Evolutionary conservation across 2,888 invertebrate species (phyloP).

Genomic region (Osmoderma eremita): DNA sequence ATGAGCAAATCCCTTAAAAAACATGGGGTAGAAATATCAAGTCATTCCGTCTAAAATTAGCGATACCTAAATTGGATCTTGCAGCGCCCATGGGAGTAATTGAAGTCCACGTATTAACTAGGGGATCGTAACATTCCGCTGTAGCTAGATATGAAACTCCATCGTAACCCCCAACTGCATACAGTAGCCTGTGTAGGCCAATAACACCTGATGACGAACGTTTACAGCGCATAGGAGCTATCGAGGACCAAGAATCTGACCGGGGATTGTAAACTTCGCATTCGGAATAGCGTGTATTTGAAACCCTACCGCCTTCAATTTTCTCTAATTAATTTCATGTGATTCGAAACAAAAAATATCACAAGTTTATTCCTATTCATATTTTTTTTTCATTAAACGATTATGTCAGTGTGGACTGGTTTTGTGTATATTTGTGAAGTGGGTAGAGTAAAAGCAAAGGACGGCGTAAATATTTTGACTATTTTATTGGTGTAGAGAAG

Average conservation of each 20-base stretch:
- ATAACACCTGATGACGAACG: conserved; percentile 79
- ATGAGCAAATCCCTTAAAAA: conserved; percentile 66
- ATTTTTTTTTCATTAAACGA: too few relatives aligned
- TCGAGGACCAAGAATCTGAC: conserved; percentile 80
- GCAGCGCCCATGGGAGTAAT: conserved; percentile 81
- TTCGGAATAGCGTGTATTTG: too few relatives aligned
- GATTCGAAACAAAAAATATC: too few relatives aligned
- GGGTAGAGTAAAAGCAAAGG: too few relatives aligned
- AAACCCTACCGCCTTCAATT: too few relatives aligned
- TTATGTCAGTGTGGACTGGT: too few relatives aligned
- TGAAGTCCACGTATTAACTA: conserved; percentile 88
- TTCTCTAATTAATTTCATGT: too few relatives aligned
- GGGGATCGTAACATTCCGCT: conserved; percentile 93
- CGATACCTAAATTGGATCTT: conserved; percentile 84
- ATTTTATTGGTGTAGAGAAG: too few relatives aligned
- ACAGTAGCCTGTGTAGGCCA: conserved; percentile 61
- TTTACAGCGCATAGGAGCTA: conserved; percentile 79
- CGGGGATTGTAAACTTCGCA: conserved; percentile 84
- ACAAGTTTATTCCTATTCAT: too few relatives aligned
- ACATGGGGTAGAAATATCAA: neutral
- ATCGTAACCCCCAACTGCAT: conserved; percentile 91
- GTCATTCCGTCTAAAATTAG: neutral
- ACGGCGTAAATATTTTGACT: too few relatives aligned
- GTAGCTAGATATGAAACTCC: conserved; percentile 80
- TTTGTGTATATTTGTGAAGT: too few relatives aligned